Conservation (phyloP, 2,113 vertebrate species). For the Cygnus atratus region DNA sequence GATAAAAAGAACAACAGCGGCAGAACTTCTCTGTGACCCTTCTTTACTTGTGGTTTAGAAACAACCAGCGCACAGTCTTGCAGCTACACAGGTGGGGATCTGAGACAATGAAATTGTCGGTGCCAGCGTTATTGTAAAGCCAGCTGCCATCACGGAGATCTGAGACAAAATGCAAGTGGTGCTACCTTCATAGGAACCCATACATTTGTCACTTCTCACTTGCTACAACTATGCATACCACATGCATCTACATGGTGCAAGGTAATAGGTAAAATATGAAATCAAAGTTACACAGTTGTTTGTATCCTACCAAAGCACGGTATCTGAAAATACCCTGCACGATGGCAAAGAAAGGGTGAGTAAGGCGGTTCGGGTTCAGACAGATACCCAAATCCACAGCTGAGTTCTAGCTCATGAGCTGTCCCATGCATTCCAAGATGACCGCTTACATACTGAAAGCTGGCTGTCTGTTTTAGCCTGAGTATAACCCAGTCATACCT, state of each 20-base stretch:
- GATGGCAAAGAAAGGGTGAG: background rate
- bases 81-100: background rate
- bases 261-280: background rate
- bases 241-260: fast-evolving
- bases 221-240: background rate
- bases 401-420: background rate
- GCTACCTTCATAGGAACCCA: background rate
- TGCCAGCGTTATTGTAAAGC: background rate
- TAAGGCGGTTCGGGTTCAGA: background rate
- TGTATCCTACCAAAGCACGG: background rate
- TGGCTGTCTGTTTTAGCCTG: background rate
- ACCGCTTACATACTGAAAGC: background rate
- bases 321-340: background rate
- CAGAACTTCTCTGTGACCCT: background rate
- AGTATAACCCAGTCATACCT: background rate
- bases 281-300: background rate
- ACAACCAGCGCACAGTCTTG: background rate
- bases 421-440: background rate
- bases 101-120: background rate
- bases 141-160: background rate
- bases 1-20: background rate
- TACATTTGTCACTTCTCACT: background rate
- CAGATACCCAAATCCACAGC: background rate
- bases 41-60: background rate
- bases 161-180: background rate